Evolutionary conservation across 1,140 invertebrate species (phyloP).

Genomic region (Trichogramma pretiosum): DNA sequence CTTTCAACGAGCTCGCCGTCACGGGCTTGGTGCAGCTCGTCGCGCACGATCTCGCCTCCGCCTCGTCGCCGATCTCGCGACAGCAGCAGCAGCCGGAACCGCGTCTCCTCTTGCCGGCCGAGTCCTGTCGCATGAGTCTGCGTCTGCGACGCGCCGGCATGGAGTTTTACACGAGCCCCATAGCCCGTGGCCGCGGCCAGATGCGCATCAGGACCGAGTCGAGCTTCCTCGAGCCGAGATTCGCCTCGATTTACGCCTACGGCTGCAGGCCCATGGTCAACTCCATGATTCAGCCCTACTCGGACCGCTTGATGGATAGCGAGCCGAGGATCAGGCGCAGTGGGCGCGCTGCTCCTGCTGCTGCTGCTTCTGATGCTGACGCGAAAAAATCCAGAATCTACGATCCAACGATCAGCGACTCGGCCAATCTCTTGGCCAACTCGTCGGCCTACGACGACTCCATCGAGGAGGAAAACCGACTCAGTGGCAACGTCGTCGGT

Average conservation of each 20-base stretch:
- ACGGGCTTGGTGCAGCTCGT: constrained; percentile 61
- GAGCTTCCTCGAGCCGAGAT: constrained; percentile 71
- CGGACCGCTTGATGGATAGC: neutral
- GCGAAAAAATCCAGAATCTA: neutral
- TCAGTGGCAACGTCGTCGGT: neutral
- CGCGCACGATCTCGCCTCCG: constrained; percentile 32
- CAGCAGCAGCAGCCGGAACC: constrained; percentile 16
- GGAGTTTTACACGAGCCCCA: constrained; percentile 53
- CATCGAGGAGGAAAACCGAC: constrained; percentile 6
- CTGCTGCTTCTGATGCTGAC: neutral
- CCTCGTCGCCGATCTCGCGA: constrained; percentile 29
- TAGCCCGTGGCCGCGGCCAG: constrained; percentile 49
- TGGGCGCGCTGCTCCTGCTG: neutral
- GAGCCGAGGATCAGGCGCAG: constrained; percentile 6
- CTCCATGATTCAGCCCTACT: neutral
- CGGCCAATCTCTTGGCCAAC: neutral
- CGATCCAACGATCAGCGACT: neutral
- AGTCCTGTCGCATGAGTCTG: constrained; percentile 68
- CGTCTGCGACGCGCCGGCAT: constrained; percentile 66
- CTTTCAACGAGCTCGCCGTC: constrained; percentile 69
- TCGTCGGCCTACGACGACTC: neutral
- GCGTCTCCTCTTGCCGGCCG: constrained; percentile 31
- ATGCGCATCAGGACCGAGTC: constrained; percentile 71
- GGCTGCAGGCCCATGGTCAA: constrained; percentile 48
- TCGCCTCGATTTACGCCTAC: constrained; percentile 74